A percentile compares a stretch with the other conserved stretches of the same genome.
These are phyloP conservation scores for Trichonephila clavipes DNA, from an alignment of 1,140 invertebrate species.

Conservation along the genomic window DNA sequence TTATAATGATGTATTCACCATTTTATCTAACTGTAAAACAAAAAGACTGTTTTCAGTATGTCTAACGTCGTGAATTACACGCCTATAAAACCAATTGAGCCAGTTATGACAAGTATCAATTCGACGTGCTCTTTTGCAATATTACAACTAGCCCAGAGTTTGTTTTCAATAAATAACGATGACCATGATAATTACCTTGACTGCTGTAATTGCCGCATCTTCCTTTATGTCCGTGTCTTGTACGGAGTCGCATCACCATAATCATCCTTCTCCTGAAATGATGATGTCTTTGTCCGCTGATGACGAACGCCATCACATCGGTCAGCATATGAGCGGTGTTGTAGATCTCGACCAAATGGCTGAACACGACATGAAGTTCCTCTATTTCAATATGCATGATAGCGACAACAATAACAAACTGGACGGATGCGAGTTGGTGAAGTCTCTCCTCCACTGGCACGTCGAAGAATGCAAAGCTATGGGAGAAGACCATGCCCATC, in stretches of 20 bases:
- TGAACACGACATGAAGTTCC: slow-evolving; percentile 27
- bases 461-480: slow-evolving; percentile 37
- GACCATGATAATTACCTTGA: neutral
- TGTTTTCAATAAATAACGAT: neutral
- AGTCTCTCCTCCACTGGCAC: slow-evolving; percentile 84
- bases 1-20: neutral
- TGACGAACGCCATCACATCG: neutral
- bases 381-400: slow-evolving; percentile 87
- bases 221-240: neutral
- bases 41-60: neutral
- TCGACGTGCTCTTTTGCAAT: neutral
- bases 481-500: slow-evolving; percentile 9
- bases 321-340: slow-evolving; percentile 37
- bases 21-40: neutral
- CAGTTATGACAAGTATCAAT: neutral
- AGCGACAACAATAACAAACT: slow-evolving; percentile 96
- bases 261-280: neutral
- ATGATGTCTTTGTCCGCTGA: neutral
- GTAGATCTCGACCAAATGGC: slow-evolving; percentile 5
- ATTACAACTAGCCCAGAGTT: neutral
- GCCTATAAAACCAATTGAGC: neutral
- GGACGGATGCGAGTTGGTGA: slow-evolving; percentile 95
- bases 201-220: neutral
- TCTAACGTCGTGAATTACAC: neutral
- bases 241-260: neutral